Evolutionary conservation across 2,888 invertebrate genomes (phyloP), one percentile per base, ranked within the genome.

Genomic region (Ophioninae sp.): DNA sequence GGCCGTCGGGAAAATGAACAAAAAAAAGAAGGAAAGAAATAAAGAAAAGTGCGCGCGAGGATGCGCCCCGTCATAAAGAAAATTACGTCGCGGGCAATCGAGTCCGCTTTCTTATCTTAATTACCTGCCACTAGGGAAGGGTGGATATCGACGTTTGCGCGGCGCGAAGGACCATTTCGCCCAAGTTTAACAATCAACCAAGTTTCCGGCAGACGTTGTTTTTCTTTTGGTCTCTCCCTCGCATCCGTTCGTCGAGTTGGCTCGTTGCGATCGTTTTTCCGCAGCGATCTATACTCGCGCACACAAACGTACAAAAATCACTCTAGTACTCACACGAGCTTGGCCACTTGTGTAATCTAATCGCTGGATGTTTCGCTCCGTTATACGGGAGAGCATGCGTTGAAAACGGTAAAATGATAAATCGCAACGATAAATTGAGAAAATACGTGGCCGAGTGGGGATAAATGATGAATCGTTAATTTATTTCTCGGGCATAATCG

Each of bases 61-160:
- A 68, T 44, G 58, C 68, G 64, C 17, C 30, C 58, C 17, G 41
- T 64, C 78, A 41, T 82, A 59, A 82, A 78, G 64, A 82, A 69
- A 78, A 73, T 67, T 73, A 81, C 81, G 44, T 75, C 61, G 64
- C 73, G 73, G 37, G 39, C 39, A 73, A 68, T 83, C 74, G 80
- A 65, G 63, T 44, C 79, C 41, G 76, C n/a, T 72, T 76, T 68
- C 81, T 81, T 83, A 83, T 83, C 83, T 83, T 83, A 83, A 83
- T 83, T 81, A 75, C 83, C 81, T 51, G 83, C 61, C 58, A 75
- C 72, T 39, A 20, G 44, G 63, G 23, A 10, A 22, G 67, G 22
- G 75, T 41, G 61, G 30, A 65, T 78, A 83, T 83, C 77, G 83
- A 71, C 69, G 37, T 74, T 78, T 73, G 74, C 79, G 75, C 44